A percentile compares a stretch with the other conserved stretches of the same genome.
These are phyloP conservation scores for Merops nubicus DNA, from an alignment of 2,113 vertebrate genomes.

Conservation along the genomic window DNA sequence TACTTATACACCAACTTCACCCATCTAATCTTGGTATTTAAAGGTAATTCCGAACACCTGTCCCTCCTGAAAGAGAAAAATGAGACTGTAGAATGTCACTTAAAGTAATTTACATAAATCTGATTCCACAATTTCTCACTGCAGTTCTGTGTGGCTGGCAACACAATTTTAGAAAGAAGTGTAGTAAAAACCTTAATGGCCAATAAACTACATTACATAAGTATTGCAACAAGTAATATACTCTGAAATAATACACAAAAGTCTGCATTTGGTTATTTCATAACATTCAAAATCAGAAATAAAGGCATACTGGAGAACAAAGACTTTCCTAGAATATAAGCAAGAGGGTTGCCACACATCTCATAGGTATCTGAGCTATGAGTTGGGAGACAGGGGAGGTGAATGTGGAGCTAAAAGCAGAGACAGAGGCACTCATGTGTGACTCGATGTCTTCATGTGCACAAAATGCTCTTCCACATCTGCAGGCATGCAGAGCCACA, in stretches of 20 bases:
- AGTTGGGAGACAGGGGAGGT: background rate
- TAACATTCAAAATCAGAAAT: background rate
- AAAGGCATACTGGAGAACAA: background rate
- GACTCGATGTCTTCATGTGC: too few relatives aligned
- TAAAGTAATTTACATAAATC: background rate
- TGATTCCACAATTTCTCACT: background rate
- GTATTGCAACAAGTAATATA: background rate
- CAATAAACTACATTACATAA: background rate
- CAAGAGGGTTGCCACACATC: background rate
- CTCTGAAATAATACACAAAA: background rate
- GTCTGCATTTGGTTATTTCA: background rate
- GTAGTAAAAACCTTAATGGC: background rate
- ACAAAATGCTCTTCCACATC: background rate
- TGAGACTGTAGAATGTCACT: background rate
- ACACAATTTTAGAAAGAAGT: background rate
- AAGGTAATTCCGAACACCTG: background rate
- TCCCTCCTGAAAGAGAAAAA: background rate
- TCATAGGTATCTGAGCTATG: background rate
- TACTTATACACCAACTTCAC: background rate
- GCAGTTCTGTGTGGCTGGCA: background rate
- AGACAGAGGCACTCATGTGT: background rate
- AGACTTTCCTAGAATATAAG: background rate
- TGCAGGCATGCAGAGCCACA: too few relatives aligned
- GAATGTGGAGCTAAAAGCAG: background rate
- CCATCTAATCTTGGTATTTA: background rate